Conservation (phyloP, 2,113 vertebrate species). For the Kobus ellipsiprymnus region DNA sequence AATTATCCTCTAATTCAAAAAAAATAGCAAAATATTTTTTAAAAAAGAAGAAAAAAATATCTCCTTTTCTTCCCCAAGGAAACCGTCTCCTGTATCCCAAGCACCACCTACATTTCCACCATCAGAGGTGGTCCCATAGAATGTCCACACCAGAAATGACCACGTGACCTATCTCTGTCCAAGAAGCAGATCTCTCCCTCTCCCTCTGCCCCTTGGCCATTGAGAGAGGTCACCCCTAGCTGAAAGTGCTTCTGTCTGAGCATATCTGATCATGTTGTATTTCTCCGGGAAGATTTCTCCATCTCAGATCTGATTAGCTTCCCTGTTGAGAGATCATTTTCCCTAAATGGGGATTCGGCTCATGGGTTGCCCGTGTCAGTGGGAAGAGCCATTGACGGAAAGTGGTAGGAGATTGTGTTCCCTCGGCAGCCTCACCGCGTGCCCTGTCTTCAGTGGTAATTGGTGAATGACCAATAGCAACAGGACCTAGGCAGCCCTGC, state of each 20-base stretch:
- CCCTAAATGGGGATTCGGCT: background rate
- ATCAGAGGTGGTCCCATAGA: background rate
- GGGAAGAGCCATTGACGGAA: background rate
- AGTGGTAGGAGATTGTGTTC: background rate
- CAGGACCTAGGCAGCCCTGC: background rate
- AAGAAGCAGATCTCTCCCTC: background rate
- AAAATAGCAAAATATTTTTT: background rate
- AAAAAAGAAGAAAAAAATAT: background rate
- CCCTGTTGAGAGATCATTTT: conserved; percentile 23
- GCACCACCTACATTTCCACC: background rate
- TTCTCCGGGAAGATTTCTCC: conserved; percentile 14
- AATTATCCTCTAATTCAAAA: background rate
- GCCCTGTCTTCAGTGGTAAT: background rate
- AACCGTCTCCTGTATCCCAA: background rate
- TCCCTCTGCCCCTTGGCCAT: background rate
- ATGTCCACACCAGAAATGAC: background rate
- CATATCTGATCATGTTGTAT: background rate
- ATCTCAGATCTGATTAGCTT: conserved; percentile 29
- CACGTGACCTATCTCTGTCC: background rate
- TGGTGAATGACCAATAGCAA: background rate
- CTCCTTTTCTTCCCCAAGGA: background rate
- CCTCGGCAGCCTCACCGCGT: background rate
- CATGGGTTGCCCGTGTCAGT: background rate
- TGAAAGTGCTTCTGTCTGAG: background rate
- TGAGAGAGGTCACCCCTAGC: background rate